Evolutionary conservation across 2,113 vertebrate genomes (phyloP).

Genomic region (Sapajus apella): DNA sequence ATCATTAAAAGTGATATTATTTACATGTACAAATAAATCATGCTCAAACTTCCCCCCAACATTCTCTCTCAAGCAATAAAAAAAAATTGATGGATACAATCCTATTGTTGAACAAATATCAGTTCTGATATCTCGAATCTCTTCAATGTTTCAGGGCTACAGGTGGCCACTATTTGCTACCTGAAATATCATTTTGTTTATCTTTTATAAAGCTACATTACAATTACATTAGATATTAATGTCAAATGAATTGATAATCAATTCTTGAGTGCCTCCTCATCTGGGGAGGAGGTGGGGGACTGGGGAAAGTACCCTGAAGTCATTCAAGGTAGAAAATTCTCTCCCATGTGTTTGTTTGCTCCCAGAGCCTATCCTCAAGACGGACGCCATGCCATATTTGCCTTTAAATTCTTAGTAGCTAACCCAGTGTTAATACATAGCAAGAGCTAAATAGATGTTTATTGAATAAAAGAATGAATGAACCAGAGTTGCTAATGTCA

Average conservation of each 20-base stretch:
- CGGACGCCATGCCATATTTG: neutral
- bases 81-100: neutral
- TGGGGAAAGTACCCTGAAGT: fast-evolving
- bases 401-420: neutral
- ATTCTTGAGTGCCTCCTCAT: neutral
- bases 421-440: neutral
- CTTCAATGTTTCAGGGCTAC: neutral
- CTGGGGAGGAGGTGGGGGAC: neutral
- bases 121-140: neutral
- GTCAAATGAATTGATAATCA: constrained; percentile 40
- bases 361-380: neutral
- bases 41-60: neutral
- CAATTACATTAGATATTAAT: constrained; percentile 13
- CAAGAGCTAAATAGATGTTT: neutral
- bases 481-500: neutral
- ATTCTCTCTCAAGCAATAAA: constrained; percentile 36
- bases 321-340: neutral
- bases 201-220: constrained; percentile 6
- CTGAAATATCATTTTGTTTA: constrained; percentile 24
- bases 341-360: neutral
- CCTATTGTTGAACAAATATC: constrained; percentile 55
- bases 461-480: neutral
- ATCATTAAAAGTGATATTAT: constrained; percentile 11
- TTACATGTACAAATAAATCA: neutral
- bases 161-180: constrained; percentile 5